A percentile compares a stretch with the other conserved stretches of the same genome.
phyloP scores from a whole-genome alignment of 1,140 invertebrate genomes.

The Helicoverpa zea region DNA sequence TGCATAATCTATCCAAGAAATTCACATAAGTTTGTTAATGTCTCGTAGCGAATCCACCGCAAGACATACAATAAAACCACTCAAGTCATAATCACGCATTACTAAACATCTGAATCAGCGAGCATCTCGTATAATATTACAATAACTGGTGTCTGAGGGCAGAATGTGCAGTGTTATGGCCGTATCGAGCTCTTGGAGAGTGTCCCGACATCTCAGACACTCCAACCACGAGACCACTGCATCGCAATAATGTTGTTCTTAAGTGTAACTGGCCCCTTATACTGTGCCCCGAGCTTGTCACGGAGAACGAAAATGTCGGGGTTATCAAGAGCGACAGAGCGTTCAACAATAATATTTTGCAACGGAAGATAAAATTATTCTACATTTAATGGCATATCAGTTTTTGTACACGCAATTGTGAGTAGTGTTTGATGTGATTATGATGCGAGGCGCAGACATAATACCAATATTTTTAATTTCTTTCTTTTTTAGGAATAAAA shows the following conservation, averaged over 20 bases:
- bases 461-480: not conserved
- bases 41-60: not conserved
- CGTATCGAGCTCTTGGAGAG: constrained; percentile 64
- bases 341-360: constrained; percentile 31
- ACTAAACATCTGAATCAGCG: constrained; percentile 53
- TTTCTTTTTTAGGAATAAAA: not conserved
- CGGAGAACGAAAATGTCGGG: constrained; percentile 37
- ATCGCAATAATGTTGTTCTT: constrained; percentile 71
- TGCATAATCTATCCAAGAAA: not conserved
- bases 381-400: not conserved
- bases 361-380: constrained; percentile 31
- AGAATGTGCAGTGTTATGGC: constrained; percentile 70
- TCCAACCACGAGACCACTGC: constrained; percentile 62
- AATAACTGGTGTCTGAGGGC: constrained; percentile 59
- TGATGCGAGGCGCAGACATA: not conserved
- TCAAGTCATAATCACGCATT: constrained; percentile 44
- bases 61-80: constrained; percentile 36
- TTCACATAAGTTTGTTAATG: not conserved
- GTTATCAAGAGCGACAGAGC: constrained; percentile 25
- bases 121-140: constrained; percentile 50
- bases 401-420: not conserved
- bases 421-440: not conserved
- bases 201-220: constrained; percentile 61
- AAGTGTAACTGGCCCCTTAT: constrained; percentile 63
- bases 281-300: constrained; percentile 14